Evolutionary conservation across 2,113 vertebrate species (phyloP), one percentile per base, ranked within the genome.

Genomic region (Mesembrinibis cayennensis): DNA sequence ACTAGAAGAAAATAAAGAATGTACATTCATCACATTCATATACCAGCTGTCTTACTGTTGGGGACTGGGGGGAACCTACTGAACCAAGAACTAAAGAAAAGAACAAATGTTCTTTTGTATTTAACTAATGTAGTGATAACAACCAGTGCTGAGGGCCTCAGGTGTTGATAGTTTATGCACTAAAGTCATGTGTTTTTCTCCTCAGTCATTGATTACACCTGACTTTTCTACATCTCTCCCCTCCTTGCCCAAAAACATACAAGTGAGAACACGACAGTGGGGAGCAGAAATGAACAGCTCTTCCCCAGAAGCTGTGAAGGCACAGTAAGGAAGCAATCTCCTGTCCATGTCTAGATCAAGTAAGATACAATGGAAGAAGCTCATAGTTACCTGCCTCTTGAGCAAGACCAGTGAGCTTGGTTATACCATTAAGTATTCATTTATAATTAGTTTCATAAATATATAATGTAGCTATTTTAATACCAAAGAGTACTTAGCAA

Each of bases 381-480:
- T 92, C 25, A 34, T 16, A 21, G 7, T 61, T 65, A 88, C 29
- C n/a, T 67, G 20, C 12, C 16, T 50, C 69, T 84, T 74, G 59
- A 95, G 63, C 80, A 80, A 63, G 55, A 16, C 27, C 29, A 42
- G 9, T 38, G 26, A 85, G 49, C 44, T 88, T 49, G 66, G n/a
- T 62, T 80, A 58, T 25, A 76, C 0, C 1, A 67, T 40, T 56
- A 94, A n/a, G 22, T 44, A 91, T 70, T 95, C 15, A 50, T 70
- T 93, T 47, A 44, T 72, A 90, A 80, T 77, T 65, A 82, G n/a
- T 49, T 88, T 93, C 67, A 94, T 82, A 78, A 93, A 82, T 72
- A 91, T 8, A 94, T 36, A 91, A 11, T 25, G 29, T 29, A 88
- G 50, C 18, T 92, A 83, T 66, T 80, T 94, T 86, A 83, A 76